Base-by-base conservation (phyloP, 2,797 vertebrate genomes). In the Danio jaintianensis region DNA sequence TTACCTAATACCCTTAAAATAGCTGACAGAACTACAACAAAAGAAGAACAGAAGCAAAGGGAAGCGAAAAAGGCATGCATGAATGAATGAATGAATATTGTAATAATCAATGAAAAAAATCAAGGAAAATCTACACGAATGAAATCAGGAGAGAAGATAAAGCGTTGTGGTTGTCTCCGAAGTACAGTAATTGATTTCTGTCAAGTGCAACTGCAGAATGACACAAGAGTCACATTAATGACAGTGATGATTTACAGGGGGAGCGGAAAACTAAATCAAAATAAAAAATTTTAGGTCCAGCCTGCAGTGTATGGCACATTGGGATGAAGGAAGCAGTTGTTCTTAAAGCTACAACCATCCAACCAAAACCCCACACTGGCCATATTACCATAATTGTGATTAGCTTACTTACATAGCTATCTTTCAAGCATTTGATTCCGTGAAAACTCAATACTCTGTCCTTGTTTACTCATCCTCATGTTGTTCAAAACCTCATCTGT, bases 241-340 rank as follows among this genome's bases (percentile, higher is more conserved):
- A 10, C 8, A 58, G 15, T 16, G 40, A 43, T 5, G 3, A 10
- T 47, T 42, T 45, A 36, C 29, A 47, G 55, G 42, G 52, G 42
- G 50, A 40, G 29, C 20, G 50, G 50, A 16, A 40, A 56, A 80
- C 55, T 47, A 29, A 64, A 78, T 71, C 3, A 29, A 29, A 63
- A 62, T 58, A 36, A 53, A 75, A 63, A 16, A 36, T 81, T 85
- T 85, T 80, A 87, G 50, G 79, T 85, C 68, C 78, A 86, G 89
- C 53, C 84, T 86, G 85, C 52, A 62, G 87, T 85, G 1, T 87
- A 88, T 85, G 85, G 86, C 88, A 90, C 79, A 36, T 67, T 83
- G 81, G 50, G 79, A 58, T 85, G 75, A 50, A 82, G 67, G 47
- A 82, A 85, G 66, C 68, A 82, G 67, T 75, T 72, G 85, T 71